phyloP scores from a whole-genome alignment of 2,888 invertebrate genomes.

The Rhopalosiphum nymphaeae region DNA sequence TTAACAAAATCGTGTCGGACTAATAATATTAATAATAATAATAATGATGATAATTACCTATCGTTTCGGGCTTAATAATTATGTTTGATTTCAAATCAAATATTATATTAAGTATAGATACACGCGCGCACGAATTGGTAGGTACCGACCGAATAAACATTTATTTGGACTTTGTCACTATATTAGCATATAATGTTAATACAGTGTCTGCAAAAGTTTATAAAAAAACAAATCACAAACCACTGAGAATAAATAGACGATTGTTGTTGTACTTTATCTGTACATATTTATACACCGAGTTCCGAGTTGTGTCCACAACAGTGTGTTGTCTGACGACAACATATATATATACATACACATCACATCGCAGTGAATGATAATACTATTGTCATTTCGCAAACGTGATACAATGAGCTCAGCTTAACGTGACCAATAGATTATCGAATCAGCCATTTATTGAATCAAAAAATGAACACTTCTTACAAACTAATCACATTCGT shows the following conservation, averaged over 20 bases:
- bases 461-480: neutral
- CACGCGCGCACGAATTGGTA: neutral
- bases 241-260: slow-evolving; percentile 34
- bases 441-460: neutral
- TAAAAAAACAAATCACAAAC: slow-evolving; percentile 1
- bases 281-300: slow-evolving; percentile 19
- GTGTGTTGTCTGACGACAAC: neutral
- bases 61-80: neutral
- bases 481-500: neutral
- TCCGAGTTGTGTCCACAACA: neutral
- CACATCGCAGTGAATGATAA: neutral
- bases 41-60: neutral
- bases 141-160: neutral
- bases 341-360: neutral
- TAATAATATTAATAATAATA: neutral
- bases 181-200: slow-evolving; percentile 7
- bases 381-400: slow-evolving; percentile 7
- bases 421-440: neutral
- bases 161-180: neutral
- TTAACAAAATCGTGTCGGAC: neutral
- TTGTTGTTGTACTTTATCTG: slow-evolving; percentile 47
- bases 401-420: neutral
- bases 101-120: neutral
- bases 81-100: neutral
- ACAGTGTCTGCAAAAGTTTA: slow-evolving; percentile 10